These are phyloP conservation scores for Gnathonemus echidnorhynchus DNA, from an alignment of 2,113 vertebrate genomes.

Conservation along the genomic window DNA sequence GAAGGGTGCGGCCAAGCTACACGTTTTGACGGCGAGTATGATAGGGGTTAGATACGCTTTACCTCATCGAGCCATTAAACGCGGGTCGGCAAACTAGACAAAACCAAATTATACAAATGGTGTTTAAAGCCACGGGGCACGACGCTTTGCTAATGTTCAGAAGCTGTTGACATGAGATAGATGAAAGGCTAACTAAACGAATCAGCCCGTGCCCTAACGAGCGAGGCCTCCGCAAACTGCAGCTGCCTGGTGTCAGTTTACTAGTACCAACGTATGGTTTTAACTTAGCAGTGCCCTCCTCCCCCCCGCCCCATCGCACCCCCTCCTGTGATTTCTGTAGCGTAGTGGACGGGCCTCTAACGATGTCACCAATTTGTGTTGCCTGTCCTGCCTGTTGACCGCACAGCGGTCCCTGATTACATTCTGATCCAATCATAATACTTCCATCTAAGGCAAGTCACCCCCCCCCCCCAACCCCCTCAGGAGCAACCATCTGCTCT, in stretches of 20 bases:
- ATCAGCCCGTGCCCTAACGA: not conserved
- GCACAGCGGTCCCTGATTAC: not conserved
- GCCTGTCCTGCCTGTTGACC: not conserved
- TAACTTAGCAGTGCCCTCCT: not conserved
- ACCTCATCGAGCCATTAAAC: not conserved
- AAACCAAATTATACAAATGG: not conserved
- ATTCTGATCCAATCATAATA: not conserved
- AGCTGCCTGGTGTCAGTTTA: not conserved
- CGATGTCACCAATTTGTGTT: not conserved
- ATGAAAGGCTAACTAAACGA: not conserved
- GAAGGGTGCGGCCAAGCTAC: not conserved
- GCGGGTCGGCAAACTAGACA: not conserved
- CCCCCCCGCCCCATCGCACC: not conserved
- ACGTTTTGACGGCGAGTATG: not conserved
- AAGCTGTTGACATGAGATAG: not conserved
- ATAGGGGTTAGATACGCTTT: not conserved
- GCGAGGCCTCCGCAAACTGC: not conserved
- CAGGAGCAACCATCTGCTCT: constrained; percentile 10
- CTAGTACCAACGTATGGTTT: not conserved
- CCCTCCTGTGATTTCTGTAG: not conserved
- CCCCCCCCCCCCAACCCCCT: not conserved
- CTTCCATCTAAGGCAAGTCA: not conserved
- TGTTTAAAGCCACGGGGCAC: not conserved
- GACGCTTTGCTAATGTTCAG: not conserved
- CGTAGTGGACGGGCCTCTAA: not conserved